Conservation (phyloP, 2,113 vertebrate genomes). For the Sander lucioperca region DNA sequence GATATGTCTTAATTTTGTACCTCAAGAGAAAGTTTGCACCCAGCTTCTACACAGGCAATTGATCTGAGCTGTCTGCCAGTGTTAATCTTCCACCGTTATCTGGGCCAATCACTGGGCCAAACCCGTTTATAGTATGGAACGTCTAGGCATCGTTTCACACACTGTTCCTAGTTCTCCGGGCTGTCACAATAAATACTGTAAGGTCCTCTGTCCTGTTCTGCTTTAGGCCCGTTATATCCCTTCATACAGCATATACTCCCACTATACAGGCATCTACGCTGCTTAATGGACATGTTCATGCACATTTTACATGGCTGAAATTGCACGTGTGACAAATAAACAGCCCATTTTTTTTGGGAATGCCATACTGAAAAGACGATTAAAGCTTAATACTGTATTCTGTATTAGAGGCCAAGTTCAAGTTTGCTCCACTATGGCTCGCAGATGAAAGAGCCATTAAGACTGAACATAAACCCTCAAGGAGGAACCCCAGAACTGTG, state of each 20-base stretch:
- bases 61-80: conserved; percentile 38
- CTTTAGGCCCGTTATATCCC: not conserved
- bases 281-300: not conserved
- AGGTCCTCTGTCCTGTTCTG: not conserved
- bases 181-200: conserved; percentile 37
- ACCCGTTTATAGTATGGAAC: conserved; percentile 19
- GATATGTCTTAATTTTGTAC: conserved; percentile 10
- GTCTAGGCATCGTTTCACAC: conserved; percentile 52
- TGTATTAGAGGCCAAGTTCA: not conserved
- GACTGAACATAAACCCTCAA: not conserved
- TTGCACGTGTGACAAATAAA: not conserved
- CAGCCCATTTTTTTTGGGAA: not conserved
- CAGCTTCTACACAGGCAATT: not conserved
- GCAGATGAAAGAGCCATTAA: conserved; percentile 22
- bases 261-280: not conserved
- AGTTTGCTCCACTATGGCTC: not conserved
- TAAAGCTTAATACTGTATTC: not conserved
- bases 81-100: conserved; percentile 52
- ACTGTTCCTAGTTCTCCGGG: not conserved
- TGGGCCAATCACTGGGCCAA: conserved; percentile 37
- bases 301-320: not conserved
- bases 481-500: not conserved
- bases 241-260: not conserved
- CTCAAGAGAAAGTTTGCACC: not conserved
- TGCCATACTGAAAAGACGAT: not conserved